Evolutionary conservation across 92 coral and sea anemone genomes (phyloP).

Genomic region (Micromussa lordhowensis): DNA sequence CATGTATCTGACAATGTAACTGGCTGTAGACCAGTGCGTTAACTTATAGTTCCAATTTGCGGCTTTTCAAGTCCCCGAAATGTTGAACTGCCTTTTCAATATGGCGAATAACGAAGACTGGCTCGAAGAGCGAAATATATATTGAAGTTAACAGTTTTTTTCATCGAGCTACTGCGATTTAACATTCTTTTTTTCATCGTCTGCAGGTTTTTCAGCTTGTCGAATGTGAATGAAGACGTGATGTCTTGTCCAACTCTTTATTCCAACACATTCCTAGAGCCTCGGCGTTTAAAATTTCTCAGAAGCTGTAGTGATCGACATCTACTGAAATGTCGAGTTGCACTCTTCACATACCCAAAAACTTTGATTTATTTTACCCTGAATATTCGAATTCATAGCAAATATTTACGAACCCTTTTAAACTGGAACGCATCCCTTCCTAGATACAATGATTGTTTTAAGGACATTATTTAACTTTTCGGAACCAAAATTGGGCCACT

Average conservation of each 20-base stretch:
- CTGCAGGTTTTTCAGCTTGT: too few relatives aligned
- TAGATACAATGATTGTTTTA: not conserved
- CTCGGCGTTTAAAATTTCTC: too few relatives aligned
- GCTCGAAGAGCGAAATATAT: too few relatives aligned
- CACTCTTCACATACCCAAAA: not conserved
- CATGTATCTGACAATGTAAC: not conserved
- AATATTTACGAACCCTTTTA: not conserved
- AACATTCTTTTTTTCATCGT: too few relatives aligned
- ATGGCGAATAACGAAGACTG: too few relatives aligned
- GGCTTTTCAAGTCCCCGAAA: not conserved
- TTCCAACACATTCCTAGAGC: too few relatives aligned
- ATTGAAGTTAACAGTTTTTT: too few relatives aligned
- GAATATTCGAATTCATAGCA: not conserved
- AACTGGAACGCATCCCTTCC: not conserved
- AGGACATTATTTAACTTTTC: not conserved
- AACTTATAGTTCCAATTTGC: not conserved
- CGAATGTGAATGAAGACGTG: too few relatives aligned
- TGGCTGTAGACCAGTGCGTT: not conserved
- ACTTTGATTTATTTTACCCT: not conserved
- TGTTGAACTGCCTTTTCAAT: not conserved
- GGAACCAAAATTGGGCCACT: not conserved
- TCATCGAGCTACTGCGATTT: too few relatives aligned
- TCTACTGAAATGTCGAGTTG: not conserved
- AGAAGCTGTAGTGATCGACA: not conserved
- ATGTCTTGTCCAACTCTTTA: too few relatives aligned